Base-by-base conservation (phyloP, 2,113 vertebrate genomes). In the Hippopotamus amphibius region DNA sequence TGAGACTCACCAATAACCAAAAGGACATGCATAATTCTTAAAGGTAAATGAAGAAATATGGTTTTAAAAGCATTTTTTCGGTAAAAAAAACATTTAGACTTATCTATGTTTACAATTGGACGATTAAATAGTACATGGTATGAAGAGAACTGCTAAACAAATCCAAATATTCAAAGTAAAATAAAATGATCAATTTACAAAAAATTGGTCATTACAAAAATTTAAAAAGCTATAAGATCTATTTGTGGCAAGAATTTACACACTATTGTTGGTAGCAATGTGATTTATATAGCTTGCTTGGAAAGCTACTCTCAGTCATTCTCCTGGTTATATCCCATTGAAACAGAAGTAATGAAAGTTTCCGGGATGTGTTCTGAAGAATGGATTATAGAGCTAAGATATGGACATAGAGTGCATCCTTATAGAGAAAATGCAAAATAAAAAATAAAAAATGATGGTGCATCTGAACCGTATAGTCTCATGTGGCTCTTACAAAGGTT, bases 381-480 rank as follows among this genome's bases (percentile, higher is more conserved):
- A 53, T 37, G 71, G 14, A 48, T 50, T n/a, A 1, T 57, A n/a
- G 50, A 10, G 0, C 26, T 86, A 53, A 92, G 3, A 24, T 68
- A 57, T 74, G 5, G 2, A 84, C 46, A 48, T 16, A 82, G 0
- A 69, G 1, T n/a, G 0, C 10, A 50, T 46, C 4, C 0, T 8
- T n/a, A 22, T 69, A 48, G 17, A 57, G 24, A 83, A 92, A 93
- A n/a, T 53, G 37, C 24, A 89, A 21, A 57, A 57, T 37, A 57
- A 57, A 55, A 53, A 53, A 48, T 9, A 43, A 79, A 74, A 63
- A 33, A 19, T 46, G 11, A 30, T 72, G 3, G 1, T 28, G 53
- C 6, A 77, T 9, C 1, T 61, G 46, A 71, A 89, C 12, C 46
- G 33, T 19, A 26, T 48, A 46, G 15, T 74, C 6, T 61, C 4